These are phyloP conservation scores for Manacus vitellinus DNA, from an alignment of 2,113 vertebrate genomes.

Conservation along the genomic window DNA sequence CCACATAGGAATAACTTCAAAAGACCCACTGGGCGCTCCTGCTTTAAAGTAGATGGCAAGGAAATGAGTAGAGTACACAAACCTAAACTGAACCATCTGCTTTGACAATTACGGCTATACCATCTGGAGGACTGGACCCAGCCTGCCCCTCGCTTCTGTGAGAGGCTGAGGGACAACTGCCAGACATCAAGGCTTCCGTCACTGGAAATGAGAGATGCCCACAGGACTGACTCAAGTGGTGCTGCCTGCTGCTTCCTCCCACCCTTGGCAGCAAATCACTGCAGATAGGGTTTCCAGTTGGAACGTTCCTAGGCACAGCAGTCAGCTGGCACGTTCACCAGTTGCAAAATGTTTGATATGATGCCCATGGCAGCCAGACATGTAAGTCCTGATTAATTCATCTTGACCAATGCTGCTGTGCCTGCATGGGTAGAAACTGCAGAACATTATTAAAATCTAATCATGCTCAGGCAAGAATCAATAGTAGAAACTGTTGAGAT, in stretches of 20 bases:
- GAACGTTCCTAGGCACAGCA: slow-evolving; percentile 1
- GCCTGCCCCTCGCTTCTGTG: neutral
- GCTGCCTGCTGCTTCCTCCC: slow-evolving; percentile 34
- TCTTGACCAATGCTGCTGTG: slow-evolving; percentile 22
- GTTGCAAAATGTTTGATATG: slow-evolving; percentile 38
- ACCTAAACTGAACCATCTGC: slow-evolving; percentile 37
- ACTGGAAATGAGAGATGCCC: neutral
- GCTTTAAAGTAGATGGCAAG: neutral
- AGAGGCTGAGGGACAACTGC: slow-evolving; percentile 1
- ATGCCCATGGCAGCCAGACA: neutral
- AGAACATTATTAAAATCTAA: slow-evolving; percentile 46
- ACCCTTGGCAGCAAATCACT: slow-evolving; percentile 14
- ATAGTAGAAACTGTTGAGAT: slow-evolving; percentile 42
- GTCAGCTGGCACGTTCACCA: neutral
- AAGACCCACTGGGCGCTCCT: neutral
- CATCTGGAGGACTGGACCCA: slow-evolving; percentile 28
- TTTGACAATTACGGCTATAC: neutral
- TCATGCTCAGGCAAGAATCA: neutral
- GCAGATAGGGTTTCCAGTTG: slow-evolving; percentile 46
- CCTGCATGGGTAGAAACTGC: neutral
- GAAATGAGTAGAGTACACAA: neutral
- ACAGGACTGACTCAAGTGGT: neutral
- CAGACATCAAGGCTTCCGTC: neutral
- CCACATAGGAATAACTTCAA: neutral
- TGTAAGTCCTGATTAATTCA: slow-evolving; percentile 23